Evolutionary conservation across 2,888 invertebrate genomes (phyloP).

Genomic region (Eupithecia centaureata): DNA sequence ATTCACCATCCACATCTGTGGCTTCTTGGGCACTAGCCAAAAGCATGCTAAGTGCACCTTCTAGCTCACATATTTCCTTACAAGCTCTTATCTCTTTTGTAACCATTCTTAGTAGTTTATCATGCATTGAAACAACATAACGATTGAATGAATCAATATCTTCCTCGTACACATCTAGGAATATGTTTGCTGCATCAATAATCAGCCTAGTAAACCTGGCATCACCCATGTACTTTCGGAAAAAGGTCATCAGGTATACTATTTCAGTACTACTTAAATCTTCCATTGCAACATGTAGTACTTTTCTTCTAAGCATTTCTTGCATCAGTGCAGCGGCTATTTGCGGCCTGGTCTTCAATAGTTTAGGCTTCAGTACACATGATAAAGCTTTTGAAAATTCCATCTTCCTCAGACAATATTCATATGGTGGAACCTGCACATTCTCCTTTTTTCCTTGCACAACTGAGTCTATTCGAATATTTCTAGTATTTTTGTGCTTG

Average conservation of each 20-base stretch:
- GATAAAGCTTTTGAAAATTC: constrained; percentile 92
- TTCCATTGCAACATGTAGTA: constrained; percentile 89
- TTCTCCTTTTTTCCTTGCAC: constrained; percentile 58
- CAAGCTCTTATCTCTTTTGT: constrained; percentile 88
- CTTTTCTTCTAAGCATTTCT: constrained; percentile 93
- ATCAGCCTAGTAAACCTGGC: constrained; percentile 89
- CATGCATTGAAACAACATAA: constrained; percentile 85
- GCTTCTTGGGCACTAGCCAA: constrained; percentile 84
- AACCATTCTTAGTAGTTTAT: constrained; percentile 84
- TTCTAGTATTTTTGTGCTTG: constrained; percentile 8
- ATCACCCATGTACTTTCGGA: constrained; percentile 89
- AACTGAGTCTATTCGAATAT: constrained; percentile 24
- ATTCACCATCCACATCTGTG: constrained; percentile 64
- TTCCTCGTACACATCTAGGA: constrained; percentile 90
- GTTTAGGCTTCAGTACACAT: constrained; percentile 84
- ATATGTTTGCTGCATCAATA: constrained; percentile 88
- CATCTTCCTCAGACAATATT: constrained; percentile 90
- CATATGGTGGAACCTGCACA: constrained; percentile 81
- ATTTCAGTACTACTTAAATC: constrained; percentile 88
- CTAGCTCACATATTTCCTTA: constrained; percentile 85
- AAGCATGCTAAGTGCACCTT: constrained; percentile 88
- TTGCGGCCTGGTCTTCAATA: constrained; percentile 83
- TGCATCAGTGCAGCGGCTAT: constrained; percentile 91
- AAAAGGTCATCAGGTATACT: constrained; percentile 88
- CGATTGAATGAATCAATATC: constrained; percentile 85